Evolutionary conservation across 2,888 invertebrate genomes (phyloP).

Genomic region (Baccha elongata): DNA sequence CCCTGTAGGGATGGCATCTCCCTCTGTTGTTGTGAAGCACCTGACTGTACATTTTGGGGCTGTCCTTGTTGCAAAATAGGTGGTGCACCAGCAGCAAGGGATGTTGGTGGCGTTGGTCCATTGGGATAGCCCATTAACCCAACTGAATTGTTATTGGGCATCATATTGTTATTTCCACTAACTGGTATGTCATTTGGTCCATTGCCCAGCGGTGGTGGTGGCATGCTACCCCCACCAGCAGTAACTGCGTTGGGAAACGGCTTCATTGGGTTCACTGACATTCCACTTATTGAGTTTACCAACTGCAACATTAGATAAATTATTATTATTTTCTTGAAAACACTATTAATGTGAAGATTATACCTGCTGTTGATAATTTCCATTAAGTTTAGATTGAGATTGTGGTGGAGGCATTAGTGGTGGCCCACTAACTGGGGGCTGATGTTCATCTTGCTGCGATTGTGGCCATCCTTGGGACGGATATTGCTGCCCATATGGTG

Average conservation of each 20-base stretch:
- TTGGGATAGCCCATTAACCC: slow-evolving; percentile 59
- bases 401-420: slow-evolving; percentile 75
- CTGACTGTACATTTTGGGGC: slow-evolving; percentile 35
- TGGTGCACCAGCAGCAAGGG: slow-evolving; percentile 41
- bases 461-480: slow-evolving; percentile 76
- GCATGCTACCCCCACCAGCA: slow-evolving; percentile 38
- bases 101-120: slow-evolving; percentile 68
- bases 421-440: slow-evolving; percentile 69
- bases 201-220: slow-evolving; percentile 59
- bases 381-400: slow-evolving; percentile 78
- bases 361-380: slow-evolving; percentile 82
- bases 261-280: slow-evolving; percentile 79
- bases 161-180: slow-evolving; percentile 55
- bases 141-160: slow-evolving; percentile 56
- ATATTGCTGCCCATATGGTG: slow-evolving; percentile 78
- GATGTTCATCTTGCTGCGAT: slow-evolving; percentile 80
- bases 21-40: slow-evolving; percentile 54
- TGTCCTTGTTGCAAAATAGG: slow-evolving; percentile 46
- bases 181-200: slow-evolving; percentile 32
- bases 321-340: not conserved
- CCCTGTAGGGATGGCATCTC: slow-evolving; percentile 58
- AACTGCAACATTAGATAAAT: slow-evolving; percentile 74
- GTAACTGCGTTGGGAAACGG: slow-evolving; percentile 55
- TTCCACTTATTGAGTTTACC: slow-evolving; percentile 79
- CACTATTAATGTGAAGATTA: slow-evolving; percentile 9